phyloP scores from a whole-genome alignment of 2,888 invertebrate genomes.

The Pollenia labialis region DNA sequence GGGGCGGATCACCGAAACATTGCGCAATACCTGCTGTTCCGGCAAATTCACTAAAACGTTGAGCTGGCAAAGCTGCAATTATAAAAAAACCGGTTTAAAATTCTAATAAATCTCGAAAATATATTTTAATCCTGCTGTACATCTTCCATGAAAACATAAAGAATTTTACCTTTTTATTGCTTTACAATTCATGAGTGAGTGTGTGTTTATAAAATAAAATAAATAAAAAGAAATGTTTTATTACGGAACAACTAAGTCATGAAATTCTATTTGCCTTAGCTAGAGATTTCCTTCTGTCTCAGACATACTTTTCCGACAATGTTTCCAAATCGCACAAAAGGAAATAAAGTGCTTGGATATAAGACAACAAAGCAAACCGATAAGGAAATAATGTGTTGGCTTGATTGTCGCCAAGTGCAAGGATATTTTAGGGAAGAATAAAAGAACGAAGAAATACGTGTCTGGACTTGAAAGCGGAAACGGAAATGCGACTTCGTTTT shows the following conservation, averaged over 20 bases:
- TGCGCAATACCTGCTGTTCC: conserved; percentile 87
- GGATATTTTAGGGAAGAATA: background rate
- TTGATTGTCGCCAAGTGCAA: conserved; percentile 16
- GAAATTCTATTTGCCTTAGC: conserved; percentile 14
- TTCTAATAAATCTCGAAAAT: background rate
- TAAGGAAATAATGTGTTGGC: conserved; percentile 27
- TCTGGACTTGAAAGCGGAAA: conserved; percentile 70
- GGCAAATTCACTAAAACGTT: conserved; percentile 87
- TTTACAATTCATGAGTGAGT: background rate
- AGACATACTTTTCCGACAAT: conserved; percentile 4
- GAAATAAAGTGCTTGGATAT: background rate
- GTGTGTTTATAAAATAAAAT: background rate
- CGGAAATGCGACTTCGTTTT: conserved; percentile 61
- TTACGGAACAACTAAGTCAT: conserved; percentile 7
- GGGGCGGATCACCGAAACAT: conserved; percentile 88
- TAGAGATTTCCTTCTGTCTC: conserved; percentile 9
- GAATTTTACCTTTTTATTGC: background rate
- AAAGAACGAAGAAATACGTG: conserved; percentile 40
- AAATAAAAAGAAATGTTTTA: conserved; percentile 1
- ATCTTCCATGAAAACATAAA: background rate
- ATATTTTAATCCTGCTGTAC: background rate
- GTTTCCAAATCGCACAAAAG: conserved; percentile 19
- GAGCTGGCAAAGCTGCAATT: conserved; percentile 84
- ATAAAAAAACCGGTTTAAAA: background rate
- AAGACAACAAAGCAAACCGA: background rate